Base-by-base conservation (phyloP, 2,113 vertebrate species). In the Mobula hypostoma region DNA sequence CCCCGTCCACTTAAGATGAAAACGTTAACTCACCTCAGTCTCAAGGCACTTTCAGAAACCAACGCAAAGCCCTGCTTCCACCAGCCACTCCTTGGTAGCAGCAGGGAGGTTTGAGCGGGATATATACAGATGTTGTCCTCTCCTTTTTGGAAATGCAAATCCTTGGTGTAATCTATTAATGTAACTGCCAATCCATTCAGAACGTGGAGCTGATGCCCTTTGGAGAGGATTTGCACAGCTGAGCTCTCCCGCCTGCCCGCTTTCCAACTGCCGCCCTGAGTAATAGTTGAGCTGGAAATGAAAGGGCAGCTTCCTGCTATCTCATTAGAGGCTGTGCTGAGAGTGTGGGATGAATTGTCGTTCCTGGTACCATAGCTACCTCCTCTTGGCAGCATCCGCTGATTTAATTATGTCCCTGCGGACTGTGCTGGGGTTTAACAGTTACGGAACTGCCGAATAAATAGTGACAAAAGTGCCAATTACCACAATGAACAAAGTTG, bases 101-200 rank as follows among this genome's bases (percentile, higher is more conserved):
- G 19, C 40, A 48, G 9, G 58, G 63, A 93, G 68, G 95, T 94
- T 68, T 85, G 63, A 94, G 68, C 94, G 0, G 94, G 56, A 66
- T 68, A 87, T 24, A 94, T 94, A 83, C 94, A 56, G 95, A 79
- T 24, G 80, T 94, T 17, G 94, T 85, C 0, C 94, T 58, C 5
- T 15, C 94, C 95, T 94, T 74, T 0, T 3, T 79, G 94, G 36
- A 93, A 93, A 74, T 80, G 56, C 95, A 82, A 95, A 95, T 17
- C 95, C 96, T 94, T 94, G 24, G 95, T 94, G 95, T 95, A 95
- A 96, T 96, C 96, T 96, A 72, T 95, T 95, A 95, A 95, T 95
- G 95, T 94, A 66, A 6, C 94, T 58, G 94, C 90, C 15, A 85
- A 94, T 32, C 95, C 96, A 95, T 93, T 93, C 90, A 40, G 90